phyloP scores from a whole-genome alignment of 1,140 invertebrate species.

The Formica selysi region DNA sequence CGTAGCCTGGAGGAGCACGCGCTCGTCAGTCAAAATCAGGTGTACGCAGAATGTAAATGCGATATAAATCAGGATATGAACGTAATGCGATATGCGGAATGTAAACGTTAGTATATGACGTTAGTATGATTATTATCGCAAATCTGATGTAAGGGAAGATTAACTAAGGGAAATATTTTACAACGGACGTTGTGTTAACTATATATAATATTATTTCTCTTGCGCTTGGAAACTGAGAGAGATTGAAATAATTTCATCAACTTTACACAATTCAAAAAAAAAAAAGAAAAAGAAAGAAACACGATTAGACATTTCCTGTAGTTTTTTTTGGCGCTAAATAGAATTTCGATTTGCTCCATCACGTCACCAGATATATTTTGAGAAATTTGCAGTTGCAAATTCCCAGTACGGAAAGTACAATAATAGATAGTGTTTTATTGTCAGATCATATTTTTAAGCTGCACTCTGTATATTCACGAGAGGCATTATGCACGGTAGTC shows the following conservation, averaged over 20 bases:
- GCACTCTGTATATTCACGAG: background rate
- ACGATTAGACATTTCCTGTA: too few relatives aligned
- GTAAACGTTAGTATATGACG: background rate
- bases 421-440: too few relatives aligned
- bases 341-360: too few relatives aligned
- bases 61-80: slow-evolving; percentile 29
- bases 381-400: too few relatives aligned
- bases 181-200: background rate
- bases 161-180: background rate
- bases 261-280: too few relatives aligned
- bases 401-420: too few relatives aligned
- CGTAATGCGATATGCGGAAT: slow-evolving; percentile 24
- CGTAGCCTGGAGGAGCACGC: background rate
- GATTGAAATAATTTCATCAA: background rate
- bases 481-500: slow-evolving; percentile 37
- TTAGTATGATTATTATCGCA: slow-evolving; percentile 11
- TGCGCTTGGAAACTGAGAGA: background rate
- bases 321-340: too few relatives aligned
- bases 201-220: background rate
- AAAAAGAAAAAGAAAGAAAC: too few relatives aligned
- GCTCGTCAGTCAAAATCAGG: slow-evolving; percentile 50
- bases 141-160: background rate
- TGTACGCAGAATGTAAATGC: slow-evolving; percentile 25
- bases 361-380: too few relatives aligned
- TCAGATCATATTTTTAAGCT: background rate